Evolutionary conservation across 2,888 invertebrate species (phyloP).

Genomic region (Plusia festucae): DNA sequence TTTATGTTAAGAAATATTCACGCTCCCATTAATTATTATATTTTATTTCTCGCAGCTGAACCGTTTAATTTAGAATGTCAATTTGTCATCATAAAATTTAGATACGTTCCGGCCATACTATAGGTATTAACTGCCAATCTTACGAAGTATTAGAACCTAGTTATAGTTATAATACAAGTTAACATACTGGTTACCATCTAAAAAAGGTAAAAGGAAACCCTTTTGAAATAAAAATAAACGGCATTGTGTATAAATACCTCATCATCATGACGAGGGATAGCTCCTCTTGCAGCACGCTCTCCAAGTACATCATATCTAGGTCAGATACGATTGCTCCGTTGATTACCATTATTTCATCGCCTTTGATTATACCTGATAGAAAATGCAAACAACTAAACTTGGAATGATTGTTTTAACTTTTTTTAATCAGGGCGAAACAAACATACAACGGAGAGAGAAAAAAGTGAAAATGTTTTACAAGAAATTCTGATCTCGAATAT

Average conservation of each 20-base stretch:
- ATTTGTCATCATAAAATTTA: constrained; percentile 6
- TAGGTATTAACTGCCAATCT: neutral
- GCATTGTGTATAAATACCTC: constrained; percentile 88
- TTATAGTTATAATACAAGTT: neutral
- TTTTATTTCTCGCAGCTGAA: constrained; percentile 68
- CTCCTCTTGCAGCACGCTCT: constrained; percentile 98
- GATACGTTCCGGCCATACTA: neutral
- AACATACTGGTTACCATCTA: neutral
- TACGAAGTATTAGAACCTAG: neutral
- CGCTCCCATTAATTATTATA: constrained; percentile 68
- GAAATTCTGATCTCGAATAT: constrained; percentile 45
- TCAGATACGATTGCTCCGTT: constrained; percentile 99
- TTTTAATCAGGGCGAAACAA: constrained; percentile 56
- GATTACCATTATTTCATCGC: constrained; percentile 99
- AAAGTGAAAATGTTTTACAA: constrained; percentile 24
- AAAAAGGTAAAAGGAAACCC: constrained; percentile 32
- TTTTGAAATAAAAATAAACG: constrained; percentile 44
- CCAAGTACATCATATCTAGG: constrained; percentile 99
- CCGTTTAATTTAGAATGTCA: constrained; percentile 70
- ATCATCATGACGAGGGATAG: constrained; percentile 98
- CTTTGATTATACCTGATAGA: constrained; percentile 96
- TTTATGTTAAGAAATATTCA: constrained; percentile 63
- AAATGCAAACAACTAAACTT: constrained; percentile 70
- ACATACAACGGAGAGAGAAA: constrained; percentile 58
- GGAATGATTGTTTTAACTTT: constrained; percentile 70